phyloP scores from a whole-genome alignment of 2,113 vertebrate genomes.

The Oryzias melastigma region DNA sequence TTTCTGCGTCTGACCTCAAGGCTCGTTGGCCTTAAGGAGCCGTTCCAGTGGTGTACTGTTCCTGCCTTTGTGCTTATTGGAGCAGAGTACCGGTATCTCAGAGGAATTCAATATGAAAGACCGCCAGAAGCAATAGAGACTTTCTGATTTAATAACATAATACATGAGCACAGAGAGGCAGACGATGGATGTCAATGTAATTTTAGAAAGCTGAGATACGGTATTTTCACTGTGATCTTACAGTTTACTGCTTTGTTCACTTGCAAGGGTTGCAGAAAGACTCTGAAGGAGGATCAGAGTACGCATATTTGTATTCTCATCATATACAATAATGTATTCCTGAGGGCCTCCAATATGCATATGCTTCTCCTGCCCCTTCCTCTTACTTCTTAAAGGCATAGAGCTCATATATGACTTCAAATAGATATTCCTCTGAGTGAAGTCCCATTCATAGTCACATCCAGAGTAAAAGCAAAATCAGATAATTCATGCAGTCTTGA shows the following conservation, averaged over 20 bases:
- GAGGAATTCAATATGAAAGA: slow-evolving; percentile 26
- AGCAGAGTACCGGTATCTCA: slow-evolving; percentile 28
- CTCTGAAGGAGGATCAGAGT: background rate
- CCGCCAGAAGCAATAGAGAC: slow-evolving; percentile 5
- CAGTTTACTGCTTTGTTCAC: background rate
- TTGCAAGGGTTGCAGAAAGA: background rate
- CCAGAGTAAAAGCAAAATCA: no score
- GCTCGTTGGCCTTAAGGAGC: slow-evolving; percentile 30
- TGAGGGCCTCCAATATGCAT: no score
- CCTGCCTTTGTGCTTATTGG: slow-evolving; percentile 46
- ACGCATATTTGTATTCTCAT: slow-evolving; percentile 4
- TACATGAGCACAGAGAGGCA: slow-evolving; percentile 3
- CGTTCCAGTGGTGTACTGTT: slow-evolving; percentile 10
- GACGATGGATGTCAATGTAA: background rate
- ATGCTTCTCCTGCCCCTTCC: no score
- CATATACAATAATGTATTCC: background rate
- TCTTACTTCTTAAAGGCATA: background rate
- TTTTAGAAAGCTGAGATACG: background rate
- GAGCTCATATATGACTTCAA: background rate
- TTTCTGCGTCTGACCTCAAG: slow-evolving; percentile 43
- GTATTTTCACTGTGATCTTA: background rate
- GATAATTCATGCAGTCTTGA: no score
- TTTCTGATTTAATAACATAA: slow-evolving; percentile 22
- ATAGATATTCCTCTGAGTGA: background rate
- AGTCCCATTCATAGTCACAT: no score